These are phyloP conservation scores for Andrena cerasifolii DNA, from an alignment of 1,140 invertebrate species.

Conservation along the genomic window DNA sequence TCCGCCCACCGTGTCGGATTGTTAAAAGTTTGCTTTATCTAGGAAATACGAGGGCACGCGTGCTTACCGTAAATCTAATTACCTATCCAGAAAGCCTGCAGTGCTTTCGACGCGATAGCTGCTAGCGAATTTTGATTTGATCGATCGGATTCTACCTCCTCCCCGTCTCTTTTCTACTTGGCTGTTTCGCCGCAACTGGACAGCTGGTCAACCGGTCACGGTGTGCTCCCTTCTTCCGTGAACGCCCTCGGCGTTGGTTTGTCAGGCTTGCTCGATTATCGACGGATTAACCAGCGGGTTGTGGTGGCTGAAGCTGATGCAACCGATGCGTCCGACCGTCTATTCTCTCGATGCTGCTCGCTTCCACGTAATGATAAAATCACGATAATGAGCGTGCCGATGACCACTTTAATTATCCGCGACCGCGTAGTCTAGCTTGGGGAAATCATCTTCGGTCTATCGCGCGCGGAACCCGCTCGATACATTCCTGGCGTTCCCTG, in stretches of 20 bases:
- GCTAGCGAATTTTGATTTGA: no score
- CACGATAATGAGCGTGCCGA: no score
- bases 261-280: constrained; percentile 65
- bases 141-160: neutral
- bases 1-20: constrained; percentile 21
- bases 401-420: no score
- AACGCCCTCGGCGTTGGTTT: constrained; percentile 36
- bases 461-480: no score
- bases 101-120: neutral
- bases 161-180: neutral
- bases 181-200: neutral
- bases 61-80: neutral
- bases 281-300: constrained; percentile 64
- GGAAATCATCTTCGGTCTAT: no score
- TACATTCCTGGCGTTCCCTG: no score
- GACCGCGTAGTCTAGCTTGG: no score
- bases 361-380: constrained; percentile 10
- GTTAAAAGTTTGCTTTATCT: constrained; percentile 41
- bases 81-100: neutral
- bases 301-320: constrained; percentile 21
- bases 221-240: neutral
- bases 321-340: constrained; percentile 21
- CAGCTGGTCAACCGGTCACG: neutral
- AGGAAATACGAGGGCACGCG: constrained; percentile 28
- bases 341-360: constrained; percentile 4